A percentile compares a stretch with the other conserved stretches of the same genome.
These are phyloP conservation scores for Caenorhabditis remanei DNA, from an alignment of 1,140 invertebrate genomes.

Conservation along the genomic window DNA sequence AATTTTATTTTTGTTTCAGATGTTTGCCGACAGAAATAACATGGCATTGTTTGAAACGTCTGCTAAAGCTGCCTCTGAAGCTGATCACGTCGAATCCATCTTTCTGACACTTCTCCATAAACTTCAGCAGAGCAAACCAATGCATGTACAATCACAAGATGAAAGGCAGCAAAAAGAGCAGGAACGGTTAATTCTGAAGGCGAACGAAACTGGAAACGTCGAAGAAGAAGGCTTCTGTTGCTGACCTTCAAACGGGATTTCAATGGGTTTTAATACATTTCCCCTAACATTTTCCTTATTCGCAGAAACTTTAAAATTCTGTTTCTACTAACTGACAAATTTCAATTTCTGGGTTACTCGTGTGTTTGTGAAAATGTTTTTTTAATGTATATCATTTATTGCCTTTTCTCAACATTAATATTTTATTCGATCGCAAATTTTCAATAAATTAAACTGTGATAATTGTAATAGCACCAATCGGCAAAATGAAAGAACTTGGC, in stretches of 20 bases:
- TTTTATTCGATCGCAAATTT: not conserved
- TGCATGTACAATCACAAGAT: conserved; percentile 78
- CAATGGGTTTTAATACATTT: not conserved
- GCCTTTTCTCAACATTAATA: not conserved
- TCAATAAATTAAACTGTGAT: not conserved
- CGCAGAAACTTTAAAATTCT: too few relatives aligned
- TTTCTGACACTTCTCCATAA: conserved; percentile 88
- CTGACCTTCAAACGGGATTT: conserved; percentile 59
- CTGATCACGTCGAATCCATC: conserved; percentile 87
- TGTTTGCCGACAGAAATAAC: conserved; percentile 78
- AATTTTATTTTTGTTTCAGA: conserved; percentile 61
- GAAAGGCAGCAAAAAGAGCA: conserved; percentile 69
- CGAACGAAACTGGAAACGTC: conserved; percentile 69
- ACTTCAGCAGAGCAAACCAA: conserved; percentile 83
- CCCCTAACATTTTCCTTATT: not conserved
- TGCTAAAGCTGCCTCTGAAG: conserved; percentile 84
- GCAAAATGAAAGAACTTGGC: conserved; percentile 19
- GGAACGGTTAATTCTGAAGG: conserved; percentile 71
- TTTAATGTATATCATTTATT: conserved; percentile 35
- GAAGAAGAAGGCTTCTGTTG: conserved; percentile 71
- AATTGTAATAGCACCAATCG: conserved; percentile 13
- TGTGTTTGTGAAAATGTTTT: not conserved
- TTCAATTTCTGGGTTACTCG: not conserved
- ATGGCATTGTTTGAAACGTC: conserved; percentile 85
- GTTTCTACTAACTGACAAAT: conserved; percentile 25